Evolutionary conservation across 2,113 vertebrate genomes (phyloP).

Genomic region (Macaca mulatta): DNA sequence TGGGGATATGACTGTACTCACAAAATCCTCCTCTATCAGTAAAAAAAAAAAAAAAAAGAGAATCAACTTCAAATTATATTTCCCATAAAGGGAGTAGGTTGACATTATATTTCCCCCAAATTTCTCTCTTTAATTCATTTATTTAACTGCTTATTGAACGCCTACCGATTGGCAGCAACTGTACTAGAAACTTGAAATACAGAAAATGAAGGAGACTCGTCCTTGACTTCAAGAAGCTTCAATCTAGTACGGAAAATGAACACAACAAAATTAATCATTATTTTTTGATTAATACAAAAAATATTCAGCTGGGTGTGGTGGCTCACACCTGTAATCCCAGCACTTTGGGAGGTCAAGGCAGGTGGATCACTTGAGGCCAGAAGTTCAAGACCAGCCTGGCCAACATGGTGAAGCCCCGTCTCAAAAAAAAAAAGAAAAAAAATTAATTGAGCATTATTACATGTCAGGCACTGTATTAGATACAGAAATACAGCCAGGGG

Average conservation of each 20-base stretch:
- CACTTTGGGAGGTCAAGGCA: too few species aligned
- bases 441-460: background rate
- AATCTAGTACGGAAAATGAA: background rate
- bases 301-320: background rate
- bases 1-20: background rate
- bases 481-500: background rate
- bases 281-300: background rate
- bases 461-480: background rate
- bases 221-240: background rate
- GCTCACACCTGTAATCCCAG: too few species aligned
- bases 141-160: background rate
- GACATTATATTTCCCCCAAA: background rate
- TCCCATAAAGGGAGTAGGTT: background rate
- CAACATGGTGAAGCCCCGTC: too few species aligned
- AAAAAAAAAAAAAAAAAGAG: background rate
- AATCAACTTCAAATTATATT: background rate
- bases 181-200: background rate
- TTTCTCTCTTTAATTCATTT: background rate
- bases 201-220: background rate
- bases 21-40: background rate
- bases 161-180: background rate
- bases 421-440: too few species aligned
- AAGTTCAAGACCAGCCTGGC: too few species aligned
- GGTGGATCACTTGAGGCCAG: too few species aligned
- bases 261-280: background rate